A percentile compares a stretch with the other conserved stretches of the same genome.
Evolutionary conservation across 2,113 vertebrate genomes (phyloP).

Genomic region (Gracilinanus agilis): DNA sequence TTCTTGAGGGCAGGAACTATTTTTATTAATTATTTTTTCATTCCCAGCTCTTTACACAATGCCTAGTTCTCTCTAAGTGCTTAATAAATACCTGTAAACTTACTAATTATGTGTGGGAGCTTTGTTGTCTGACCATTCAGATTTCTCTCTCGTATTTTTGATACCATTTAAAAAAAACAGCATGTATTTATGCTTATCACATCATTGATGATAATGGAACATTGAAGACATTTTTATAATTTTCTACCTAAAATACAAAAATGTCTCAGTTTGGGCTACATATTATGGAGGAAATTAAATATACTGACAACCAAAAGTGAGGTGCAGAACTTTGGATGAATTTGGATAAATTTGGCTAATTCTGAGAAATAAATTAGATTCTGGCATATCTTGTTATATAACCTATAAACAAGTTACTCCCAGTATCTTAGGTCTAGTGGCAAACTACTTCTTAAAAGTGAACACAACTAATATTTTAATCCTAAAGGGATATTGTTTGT

Average conservation of each 20-base stretch:
- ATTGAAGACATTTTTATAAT: fast-evolving
- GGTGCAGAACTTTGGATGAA: not conserved
- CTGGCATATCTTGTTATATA: not conserved
- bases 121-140: not conserved
- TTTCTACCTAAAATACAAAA: fast-evolving
- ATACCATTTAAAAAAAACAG: not conserved
- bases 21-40: not conserved
- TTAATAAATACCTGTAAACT: not conserved
- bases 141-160: not conserved
- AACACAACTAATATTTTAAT: not conserved
- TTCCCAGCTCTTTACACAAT: not conserved
- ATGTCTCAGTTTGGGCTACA: fast-evolving
- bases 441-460: not conserved
- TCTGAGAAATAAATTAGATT: not conserved
- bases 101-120: not conserved
- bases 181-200: not conserved
- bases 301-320: not conserved
- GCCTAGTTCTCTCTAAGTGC: not conserved
- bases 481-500: not conserved
- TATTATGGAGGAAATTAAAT: not conserved
- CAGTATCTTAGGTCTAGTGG: not conserved
- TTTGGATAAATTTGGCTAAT: not conserved
- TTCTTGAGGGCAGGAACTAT: not conserved
- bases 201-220: not conserved
- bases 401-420: not conserved